Percentiles rank a stretch among this genome's conserved stretches.
phyloP scores from a whole-genome alignment of 2,797 vertebrate species.

The Sandelia bainsii region DNA sequence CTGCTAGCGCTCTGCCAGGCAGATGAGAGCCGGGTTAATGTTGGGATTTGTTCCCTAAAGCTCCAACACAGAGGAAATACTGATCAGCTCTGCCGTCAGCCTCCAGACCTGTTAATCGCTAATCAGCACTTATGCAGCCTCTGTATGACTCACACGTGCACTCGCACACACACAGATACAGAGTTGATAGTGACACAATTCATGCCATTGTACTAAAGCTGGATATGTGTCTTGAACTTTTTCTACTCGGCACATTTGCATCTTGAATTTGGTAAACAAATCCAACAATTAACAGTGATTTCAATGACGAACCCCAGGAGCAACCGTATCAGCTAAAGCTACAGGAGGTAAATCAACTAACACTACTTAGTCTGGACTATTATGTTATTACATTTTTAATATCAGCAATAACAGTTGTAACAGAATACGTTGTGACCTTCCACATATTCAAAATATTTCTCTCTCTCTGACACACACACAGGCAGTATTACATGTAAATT shows the following conservation, averaged over 20 bases:
- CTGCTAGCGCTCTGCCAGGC: constrained; percentile 80
- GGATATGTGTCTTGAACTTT: constrained; percentile 7
- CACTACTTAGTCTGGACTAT: neutral
- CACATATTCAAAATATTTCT: neutral
- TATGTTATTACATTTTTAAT: neutral
- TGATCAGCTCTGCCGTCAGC: constrained; percentile 79
- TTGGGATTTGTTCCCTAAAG: constrained; percentile 88
- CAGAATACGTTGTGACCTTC: neutral
- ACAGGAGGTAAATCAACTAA: too few relatives aligned
- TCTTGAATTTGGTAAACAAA: neutral
- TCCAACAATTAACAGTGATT: neutral
- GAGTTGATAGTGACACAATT: constrained; percentile 29
- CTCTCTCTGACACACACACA: neutral
- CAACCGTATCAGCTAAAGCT: too few relatives aligned
- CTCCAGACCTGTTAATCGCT: constrained; percentile 79
- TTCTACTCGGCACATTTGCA: neutral
- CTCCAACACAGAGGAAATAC: constrained; percentile 83
- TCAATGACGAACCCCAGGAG: too few relatives aligned
- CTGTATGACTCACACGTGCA: constrained; percentile 57
- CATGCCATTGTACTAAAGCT: neutral
- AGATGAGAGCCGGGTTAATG: constrained; percentile 87
- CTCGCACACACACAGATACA: constrained; percentile 26
- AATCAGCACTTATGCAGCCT: constrained; percentile 78
- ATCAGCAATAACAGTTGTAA: too few relatives aligned
- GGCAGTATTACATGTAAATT: neutral